Conservation (phyloP, 2,797 vertebrate genomes). For the Pangasius krempfi region DNA sequence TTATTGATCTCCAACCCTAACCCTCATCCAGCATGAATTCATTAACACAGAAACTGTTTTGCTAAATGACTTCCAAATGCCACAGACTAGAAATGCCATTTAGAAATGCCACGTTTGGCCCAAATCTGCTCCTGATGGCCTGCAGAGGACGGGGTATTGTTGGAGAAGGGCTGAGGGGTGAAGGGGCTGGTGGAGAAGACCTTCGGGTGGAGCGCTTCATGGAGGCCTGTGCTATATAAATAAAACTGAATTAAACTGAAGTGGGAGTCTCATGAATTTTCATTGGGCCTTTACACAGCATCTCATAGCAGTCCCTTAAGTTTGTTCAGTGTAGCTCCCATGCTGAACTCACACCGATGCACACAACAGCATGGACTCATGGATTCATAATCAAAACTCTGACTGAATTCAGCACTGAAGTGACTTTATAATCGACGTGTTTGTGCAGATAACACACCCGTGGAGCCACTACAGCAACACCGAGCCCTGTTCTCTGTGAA, state of each 20-base stretch:
- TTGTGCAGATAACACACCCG: background rate
- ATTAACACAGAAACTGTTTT: conserved; percentile 13
- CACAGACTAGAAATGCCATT: conserved; percentile 37
- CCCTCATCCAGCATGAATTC: background rate
- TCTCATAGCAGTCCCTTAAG: background rate
- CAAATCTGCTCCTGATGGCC: background rate
- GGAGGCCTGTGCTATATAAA: background rate
- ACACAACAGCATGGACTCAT: background rate
- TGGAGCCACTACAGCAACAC: background rate
- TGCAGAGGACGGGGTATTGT: background rate
- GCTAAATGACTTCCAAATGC: conserved; percentile 31
- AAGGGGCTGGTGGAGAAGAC: background rate
- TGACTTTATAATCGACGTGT: background rate
- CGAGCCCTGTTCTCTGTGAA: background rate
- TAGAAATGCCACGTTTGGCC: conserved; percentile 18
- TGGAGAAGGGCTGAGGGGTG: background rate
- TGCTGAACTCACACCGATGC: background rate
- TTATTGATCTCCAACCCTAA: background rate
- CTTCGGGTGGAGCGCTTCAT: background rate
- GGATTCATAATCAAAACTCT: background rate
- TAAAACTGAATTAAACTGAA: background rate
- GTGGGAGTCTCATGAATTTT: background rate
- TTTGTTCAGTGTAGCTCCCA: background rate
- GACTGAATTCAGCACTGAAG: background rate
- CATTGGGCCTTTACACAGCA: background rate